These are phyloP conservation scores for Leptopilina boulardi DNA, from an alignment of 1,140 invertebrate species.

Conservation along the genomic window DNA sequence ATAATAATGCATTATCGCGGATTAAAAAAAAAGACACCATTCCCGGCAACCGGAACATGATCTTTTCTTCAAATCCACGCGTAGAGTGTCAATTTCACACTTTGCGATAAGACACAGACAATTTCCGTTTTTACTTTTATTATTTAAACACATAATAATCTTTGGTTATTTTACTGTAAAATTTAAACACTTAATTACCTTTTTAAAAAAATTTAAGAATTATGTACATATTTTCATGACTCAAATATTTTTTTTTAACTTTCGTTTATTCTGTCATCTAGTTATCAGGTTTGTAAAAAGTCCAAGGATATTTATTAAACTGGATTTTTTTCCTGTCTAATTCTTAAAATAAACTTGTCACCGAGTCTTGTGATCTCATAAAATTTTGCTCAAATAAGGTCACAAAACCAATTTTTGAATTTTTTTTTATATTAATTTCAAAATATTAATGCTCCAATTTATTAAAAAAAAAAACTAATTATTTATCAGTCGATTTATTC, in stretches of 20 bases:
- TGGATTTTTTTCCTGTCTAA: neutral
- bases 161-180: slow-evolving; percentile 1
- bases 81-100: slow-evolving; percentile 38
- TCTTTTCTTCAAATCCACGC: slow-evolving; percentile 47
- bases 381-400: slow-evolving; percentile 41
- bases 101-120: slow-evolving; percentile 1
- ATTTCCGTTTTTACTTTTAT: slow-evolving; percentile 18
- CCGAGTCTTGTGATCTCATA: neutral
- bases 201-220: neutral
- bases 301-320: slow-evolving; percentile 1
- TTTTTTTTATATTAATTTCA: too few relatives aligned
- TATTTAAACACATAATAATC: neutral
- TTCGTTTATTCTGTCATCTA: neutral
- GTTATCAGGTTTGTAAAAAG: slow-evolving; percentile 27
- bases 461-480: too few relatives aligned
- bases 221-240: neutral
- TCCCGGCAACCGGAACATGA: slow-evolving; percentile 42
- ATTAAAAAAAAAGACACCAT: slow-evolving; percentile 37
- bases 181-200: neutral
- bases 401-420: neutral
- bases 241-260: slow-evolving; percentile 3
- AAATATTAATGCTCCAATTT: too few relatives aligned
- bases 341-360: slow-evolving; percentile 19
- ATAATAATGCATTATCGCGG: slow-evolving; percentile 46
- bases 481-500: too few relatives aligned